Base-by-base conservation (phyloP, 2,113 vertebrate species). In the Ondatra zibethicus region DNA sequence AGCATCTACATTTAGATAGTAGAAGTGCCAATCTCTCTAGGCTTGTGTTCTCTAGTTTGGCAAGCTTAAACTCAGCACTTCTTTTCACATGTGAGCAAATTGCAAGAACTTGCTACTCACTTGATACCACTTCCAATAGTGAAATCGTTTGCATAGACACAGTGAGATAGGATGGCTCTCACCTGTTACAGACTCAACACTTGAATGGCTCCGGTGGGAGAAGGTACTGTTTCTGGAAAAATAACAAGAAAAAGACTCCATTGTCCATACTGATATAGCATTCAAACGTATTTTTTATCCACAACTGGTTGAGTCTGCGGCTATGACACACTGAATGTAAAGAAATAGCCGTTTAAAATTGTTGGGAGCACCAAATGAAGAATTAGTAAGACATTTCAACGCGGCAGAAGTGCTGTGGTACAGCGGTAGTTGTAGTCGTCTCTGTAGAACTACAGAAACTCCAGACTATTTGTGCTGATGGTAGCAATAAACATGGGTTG, bases 391-490 rank as follows among this genome's bases (percentile, higher is more conserved):
- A 66, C 58, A 16, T 73, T 29, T 45, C 75, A 23, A n/a, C 4
- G 11, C 36, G 19, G 12, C 50, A 55, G 78, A 21, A 81, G 19
- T 23, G 52, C 14, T 75, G 17, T 55, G 39, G 8, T 21, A 17
- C 13, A 78, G 2, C 14, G 6, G 7, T 10, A 25, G 2, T 4
- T 33, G 0, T 10, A 31, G 17, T 85, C 39, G 2, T 42, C 13
- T 39, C 14, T 45, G 7, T 52, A 29, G 2, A 52, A 42, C 33
- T 23, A 55, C 50, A 55, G 47, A n/a, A 42, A 58, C 19, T 45
- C 4, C 5, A 31, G 47, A 1, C 1, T 7, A 12, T 55, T 81
- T 33, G 5, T 42, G 42, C 27, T 72, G 36, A 80, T 4, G 55
- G 25, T 1, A 63, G 7, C 45, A 88, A 68, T 47, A 93, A 80